Percentiles rank a stretch among this genome's conserved stretches.
Evolutionary conservation across 2,797 vertebrate species (phyloP).

Genomic region (Hydrocynus forskahlii): DNA sequence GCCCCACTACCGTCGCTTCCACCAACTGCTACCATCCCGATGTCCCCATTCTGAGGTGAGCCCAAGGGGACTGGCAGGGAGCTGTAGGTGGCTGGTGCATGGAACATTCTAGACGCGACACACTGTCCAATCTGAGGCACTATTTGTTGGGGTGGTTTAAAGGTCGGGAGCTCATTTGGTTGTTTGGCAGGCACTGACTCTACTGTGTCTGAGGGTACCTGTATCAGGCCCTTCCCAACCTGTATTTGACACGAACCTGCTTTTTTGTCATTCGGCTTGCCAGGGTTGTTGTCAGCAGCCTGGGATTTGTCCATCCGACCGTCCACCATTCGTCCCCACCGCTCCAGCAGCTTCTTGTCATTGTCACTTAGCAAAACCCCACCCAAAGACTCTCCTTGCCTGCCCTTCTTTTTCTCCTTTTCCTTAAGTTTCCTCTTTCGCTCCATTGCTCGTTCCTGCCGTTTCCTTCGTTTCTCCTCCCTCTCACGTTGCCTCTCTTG

Average conservation of each 20-base stretch:
- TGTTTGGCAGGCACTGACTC: slow-evolving; percentile 67
- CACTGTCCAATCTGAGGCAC: slow-evolving; percentile 48
- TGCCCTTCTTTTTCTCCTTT: slow-evolving; percentile 84
- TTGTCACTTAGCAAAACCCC: slow-evolving; percentile 89
- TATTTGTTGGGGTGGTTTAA: slow-evolving; percentile 52
- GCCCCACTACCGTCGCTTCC: slow-evolving; percentile 29
- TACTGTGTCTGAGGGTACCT: slow-evolving; percentile 61
- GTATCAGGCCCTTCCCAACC: slow-evolving; percentile 57
- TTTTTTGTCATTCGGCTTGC: slow-evolving; percentile 66
- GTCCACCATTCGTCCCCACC: slow-evolving; percentile 91
- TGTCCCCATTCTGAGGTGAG: slow-evolving; percentile 69
- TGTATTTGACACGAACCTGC: slow-evolving; percentile 53
- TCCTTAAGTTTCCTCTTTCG: slow-evolving; percentile 87
- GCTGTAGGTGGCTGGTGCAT: slow-evolving; percentile 62
- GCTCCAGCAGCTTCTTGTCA: slow-evolving; percentile 89
- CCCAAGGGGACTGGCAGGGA: slow-evolving; percentile 67
- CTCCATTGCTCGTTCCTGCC: slow-evolving; percentile 88
- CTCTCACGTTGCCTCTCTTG: slow-evolving; percentile 91
- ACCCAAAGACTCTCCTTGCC: slow-evolving; percentile 79
- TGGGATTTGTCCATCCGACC: slow-evolving; percentile 72
- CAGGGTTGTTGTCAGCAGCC: slow-evolving; percentile 52
- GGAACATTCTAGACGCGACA: slow-evolving; percentile 65
- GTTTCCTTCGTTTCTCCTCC: slow-evolving; percentile 88
- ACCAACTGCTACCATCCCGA: slow-evolving; percentile 62
- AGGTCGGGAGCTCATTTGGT: slow-evolving; percentile 39